Evolutionary conservation across 2,888 invertebrate species (phyloP).

Genomic region (Ypsolopha sequella): DNA sequence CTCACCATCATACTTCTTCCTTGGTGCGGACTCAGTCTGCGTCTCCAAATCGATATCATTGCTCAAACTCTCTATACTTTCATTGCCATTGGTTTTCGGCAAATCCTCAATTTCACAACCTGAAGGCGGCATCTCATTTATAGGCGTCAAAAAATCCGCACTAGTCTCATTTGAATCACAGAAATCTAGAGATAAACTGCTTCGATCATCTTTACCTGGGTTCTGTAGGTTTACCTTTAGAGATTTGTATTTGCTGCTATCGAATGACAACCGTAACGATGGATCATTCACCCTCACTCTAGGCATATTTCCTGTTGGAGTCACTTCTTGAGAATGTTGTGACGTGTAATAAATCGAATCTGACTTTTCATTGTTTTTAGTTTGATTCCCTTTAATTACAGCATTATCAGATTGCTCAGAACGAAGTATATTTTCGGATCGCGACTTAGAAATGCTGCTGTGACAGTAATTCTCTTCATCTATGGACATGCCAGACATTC

Average conservation of each 20-base stretch:
- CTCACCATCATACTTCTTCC: conserved; percentile 39
- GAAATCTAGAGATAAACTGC: conserved; percentile 55
- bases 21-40: conserved; percentile 57
- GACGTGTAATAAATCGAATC: conserved; percentile 64
- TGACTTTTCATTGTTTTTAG: conserved; percentile 39
- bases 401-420: conserved; percentile 47
- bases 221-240: conserved; percentile 36
- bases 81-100: conserved; percentile 55
- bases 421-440: conserved; percentile 58
- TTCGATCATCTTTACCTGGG: conserved; percentile 45
- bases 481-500: conserved; percentile 64
- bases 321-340: conserved; percentile 59
- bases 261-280: conserved; percentile 50
- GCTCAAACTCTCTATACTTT: conserved; percentile 53
- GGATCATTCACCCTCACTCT: conserved; percentile 48
- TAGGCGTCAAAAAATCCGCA: conserved; percentile 62
- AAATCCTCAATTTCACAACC: conserved; percentile 61
- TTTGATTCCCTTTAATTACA: conserved; percentile 21
- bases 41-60: conserved; percentile 58
- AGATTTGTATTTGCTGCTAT: conserved; percentile 52
- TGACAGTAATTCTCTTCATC: conserved; percentile 59
- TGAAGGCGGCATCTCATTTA: conserved; percentile 63
- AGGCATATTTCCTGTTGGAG: conserved; percentile 48
- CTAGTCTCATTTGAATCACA: conserved; percentile 66
- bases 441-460: conserved; percentile 60